Evolutionary conservation across 2,888 invertebrate genomes (phyloP).

Genomic region (Isotomurus palustris): DNA sequence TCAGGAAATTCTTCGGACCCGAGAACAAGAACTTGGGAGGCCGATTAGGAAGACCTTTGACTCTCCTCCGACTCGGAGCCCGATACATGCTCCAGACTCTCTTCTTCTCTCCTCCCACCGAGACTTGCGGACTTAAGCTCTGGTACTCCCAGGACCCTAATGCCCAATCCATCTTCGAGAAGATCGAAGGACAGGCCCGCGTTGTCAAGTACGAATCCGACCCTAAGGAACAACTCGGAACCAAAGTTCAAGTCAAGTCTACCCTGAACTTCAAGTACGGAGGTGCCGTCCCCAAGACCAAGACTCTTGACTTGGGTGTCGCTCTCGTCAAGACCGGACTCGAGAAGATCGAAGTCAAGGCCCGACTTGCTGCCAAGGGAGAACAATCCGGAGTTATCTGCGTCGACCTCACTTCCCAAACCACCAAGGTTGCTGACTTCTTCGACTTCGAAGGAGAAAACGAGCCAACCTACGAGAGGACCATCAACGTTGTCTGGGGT

Average conservation of each 20-base stretch:
- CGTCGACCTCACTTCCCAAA: conserved; percentile 31
- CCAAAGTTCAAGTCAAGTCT: conserved; percentile 35
- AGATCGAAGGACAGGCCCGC: conserved; percentile 41
- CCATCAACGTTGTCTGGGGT: conserved; percentile 40
- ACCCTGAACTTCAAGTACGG: conserved; percentile 38
- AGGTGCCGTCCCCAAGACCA: conserved; percentile 41
- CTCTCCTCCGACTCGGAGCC: conserved; percentile 39
- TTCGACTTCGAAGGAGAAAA: conserved; percentile 40
- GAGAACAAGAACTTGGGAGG: conserved; percentile 44
- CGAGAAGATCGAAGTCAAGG: conserved; percentile 36
- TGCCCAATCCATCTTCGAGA: conserved; percentile 38
- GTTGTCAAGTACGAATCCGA: conserved; percentile 37
- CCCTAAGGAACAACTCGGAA: conserved; percentile 41
- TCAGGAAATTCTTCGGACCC: conserved; percentile 43
- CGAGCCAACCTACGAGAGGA: conserved; percentile 42
- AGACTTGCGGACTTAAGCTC: conserved; percentile 44
- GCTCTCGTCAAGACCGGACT: conserved; percentile 33
- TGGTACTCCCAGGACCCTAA: conserved; percentile 40
- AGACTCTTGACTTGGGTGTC: conserved; percentile 35
- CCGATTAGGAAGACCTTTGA: conserved; percentile 34
- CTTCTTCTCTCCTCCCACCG: conserved; percentile 43
- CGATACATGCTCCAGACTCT: conserved; percentile 39
- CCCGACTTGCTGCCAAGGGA: conserved; percentile 35
- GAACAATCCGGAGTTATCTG: conserved; percentile 40
- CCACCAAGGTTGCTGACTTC: conserved; percentile 34